Evolutionary conservation across 2,888 invertebrate species (phyloP), one percentile per base, ranked within the genome.

Genomic region (Synanthedon vespiformis): DNA sequence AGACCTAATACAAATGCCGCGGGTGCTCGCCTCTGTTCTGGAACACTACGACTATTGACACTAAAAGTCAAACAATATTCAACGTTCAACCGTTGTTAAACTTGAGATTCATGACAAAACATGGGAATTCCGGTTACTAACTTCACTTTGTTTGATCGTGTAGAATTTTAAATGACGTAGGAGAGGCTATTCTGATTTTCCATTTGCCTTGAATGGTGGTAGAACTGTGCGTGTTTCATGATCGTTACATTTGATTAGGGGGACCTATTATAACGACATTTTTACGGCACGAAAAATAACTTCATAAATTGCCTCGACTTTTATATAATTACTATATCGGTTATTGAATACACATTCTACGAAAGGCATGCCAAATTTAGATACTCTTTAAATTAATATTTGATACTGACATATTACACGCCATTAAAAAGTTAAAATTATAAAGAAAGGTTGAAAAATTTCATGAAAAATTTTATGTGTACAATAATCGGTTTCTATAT

Each of bases 211-310:
- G 67, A 61, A 56, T 58, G 57, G 57, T 61, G 59, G 34, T 54
- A 40, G 22, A 50, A 49, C 57, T 56, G 62, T 72, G 70, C 73
- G 70, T 73, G 71, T 50, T 59, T 34, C 27, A 16, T 48, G 55
- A 57, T 59, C 62, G 62, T 73, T 69, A 65, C 61, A 62, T 60
- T 66, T 65, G 60, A 66, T 66, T 65, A 64, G 54, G 55, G 34
- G 50, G 49, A 58, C 62, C 65, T 63, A 68, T 68, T 66, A 67
- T 61, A 65, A 63, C 62, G 63, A 61, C 59, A 57, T 61, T 64
- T 66, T 64, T 61, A 61, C 55, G 62, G 54, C 54, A 60, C 61
- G 61, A 60, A 65, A 61, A 60, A 62, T 61, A 58, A 61, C 54
- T 63, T 61, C 54, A 58, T 57, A 62, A 65, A 64, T 63, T 60